A percentile compares a stretch with the other conserved stretches of the same genome.
Conservation (phyloP, 2,797 vertebrate genomes). For the Chelidonichthys spinosus region DNA sequence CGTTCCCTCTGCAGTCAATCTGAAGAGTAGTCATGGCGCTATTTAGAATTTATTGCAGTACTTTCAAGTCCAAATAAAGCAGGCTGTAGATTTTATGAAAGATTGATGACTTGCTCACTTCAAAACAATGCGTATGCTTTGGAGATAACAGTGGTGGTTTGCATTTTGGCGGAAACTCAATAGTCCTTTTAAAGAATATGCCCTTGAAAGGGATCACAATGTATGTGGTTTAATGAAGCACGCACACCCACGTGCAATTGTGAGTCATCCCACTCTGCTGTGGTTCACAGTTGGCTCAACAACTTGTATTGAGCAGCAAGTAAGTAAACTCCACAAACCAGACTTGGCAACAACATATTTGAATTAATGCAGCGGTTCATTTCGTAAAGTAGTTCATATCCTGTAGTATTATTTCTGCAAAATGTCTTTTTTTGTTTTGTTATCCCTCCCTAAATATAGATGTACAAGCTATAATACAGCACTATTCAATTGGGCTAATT, state of each 20-base stretch:
- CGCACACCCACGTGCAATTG: conserved; percentile 26
- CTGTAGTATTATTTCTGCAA: background rate
- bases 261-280: conserved; percentile 46
- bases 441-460: background rate
- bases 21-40: conserved; percentile 35
- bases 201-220: conserved; percentile 47
- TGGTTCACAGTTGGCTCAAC: conserved; percentile 40
- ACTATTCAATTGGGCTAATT: background rate
- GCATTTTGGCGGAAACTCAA: conserved; percentile 40
- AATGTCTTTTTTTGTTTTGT: background rate
- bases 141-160: conserved; percentile 37
- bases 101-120: conserved; percentile 42
- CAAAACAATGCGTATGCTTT: conserved; percentile 32
- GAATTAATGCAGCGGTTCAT: background rate
- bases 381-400: background rate
- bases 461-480: background rate
- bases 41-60: conserved; percentile 30
- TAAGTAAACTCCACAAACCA: conserved; percentile 21
- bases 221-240: conserved; percentile 42
- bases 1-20: conserved; percentile 20
- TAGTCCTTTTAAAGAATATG: conserved; percentile 33
- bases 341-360: conserved; percentile 20
- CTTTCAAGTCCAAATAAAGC: conserved; percentile 41
- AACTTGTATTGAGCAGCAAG: conserved; percentile 29
- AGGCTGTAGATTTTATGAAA: conserved; percentile 43